phyloP scores from a whole-genome alignment of 2,888 invertebrate species.

The Sialis lutaria region DNA sequence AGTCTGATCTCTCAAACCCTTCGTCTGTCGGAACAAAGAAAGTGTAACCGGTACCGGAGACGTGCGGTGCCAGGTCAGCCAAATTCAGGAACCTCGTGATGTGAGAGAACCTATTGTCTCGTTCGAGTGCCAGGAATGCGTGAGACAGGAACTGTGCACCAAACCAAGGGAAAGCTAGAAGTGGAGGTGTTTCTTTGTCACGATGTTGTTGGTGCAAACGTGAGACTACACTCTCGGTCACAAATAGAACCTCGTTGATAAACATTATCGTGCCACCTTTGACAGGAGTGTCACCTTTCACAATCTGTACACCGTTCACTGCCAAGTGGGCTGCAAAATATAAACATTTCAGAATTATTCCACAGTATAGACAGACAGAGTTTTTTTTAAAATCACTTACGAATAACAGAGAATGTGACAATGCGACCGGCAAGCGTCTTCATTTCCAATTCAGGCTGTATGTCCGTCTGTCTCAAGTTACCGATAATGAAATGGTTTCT shows the following conservation, averaged over 20 bases:
- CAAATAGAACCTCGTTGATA: conserved; percentile 42
- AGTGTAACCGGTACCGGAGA: conserved; percentile 46
- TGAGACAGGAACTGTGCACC: conserved; percentile 45
- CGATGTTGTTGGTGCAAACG: conserved; percentile 41
- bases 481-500: conserved; percentile 41
- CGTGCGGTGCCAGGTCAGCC: conserved; percentile 40
- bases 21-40: conserved; percentile 51
- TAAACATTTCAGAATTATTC: conserved; percentile 4
- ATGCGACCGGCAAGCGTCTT: conserved; percentile 39
- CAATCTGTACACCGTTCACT: conserved; percentile 39
- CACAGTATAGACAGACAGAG: not conserved
- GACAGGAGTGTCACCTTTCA: conserved; percentile 39
- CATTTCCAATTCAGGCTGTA: conserved; percentile 33
- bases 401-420: conserved; percentile 35
- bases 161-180: conserved; percentile 45
- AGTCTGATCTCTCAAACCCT: conserved; percentile 42
- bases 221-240: conserved; percentile 40
- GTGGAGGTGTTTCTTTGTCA: conserved; percentile 46
- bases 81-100: conserved; percentile 42
- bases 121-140: conserved; percentile 39
- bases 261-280: conserved; percentile 43
- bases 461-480: conserved; percentile 33
- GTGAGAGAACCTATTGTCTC: conserved; percentile 35
- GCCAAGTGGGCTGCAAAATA: conserved; percentile 27
- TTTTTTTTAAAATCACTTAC: conserved; percentile 23